Evolutionary conservation across 2,888 invertebrate genomes (phyloP).

Genomic region (Gortyna flavago): DNA sequence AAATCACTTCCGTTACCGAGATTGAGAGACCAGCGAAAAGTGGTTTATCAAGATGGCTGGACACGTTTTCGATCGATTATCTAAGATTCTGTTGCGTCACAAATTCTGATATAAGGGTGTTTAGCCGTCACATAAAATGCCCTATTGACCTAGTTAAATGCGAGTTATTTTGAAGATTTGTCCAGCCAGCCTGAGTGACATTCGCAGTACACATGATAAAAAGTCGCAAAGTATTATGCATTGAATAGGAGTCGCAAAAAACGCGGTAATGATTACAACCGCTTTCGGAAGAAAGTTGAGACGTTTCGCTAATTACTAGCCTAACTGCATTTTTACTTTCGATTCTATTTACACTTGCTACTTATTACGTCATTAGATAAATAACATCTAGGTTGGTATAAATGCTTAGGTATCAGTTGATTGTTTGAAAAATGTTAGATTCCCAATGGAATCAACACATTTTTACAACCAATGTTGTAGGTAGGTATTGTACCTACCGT

Average conservation of each 20-base stretch:
- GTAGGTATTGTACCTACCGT: slow-evolving; percentile 60
- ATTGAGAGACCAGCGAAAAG: no score
- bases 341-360: slow-evolving; percentile 52
- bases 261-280: slow-evolving; percentile 52
- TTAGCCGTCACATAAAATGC: no score
- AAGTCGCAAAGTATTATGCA: slow-evolving; percentile 55
- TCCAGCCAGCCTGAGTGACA: no score
- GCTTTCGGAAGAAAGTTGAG: slow-evolving; percentile 65
- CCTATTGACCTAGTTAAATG: no score
- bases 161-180: no score
- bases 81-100: no score
- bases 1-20: no score
- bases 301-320: slow-evolving; percentile 58
- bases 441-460: no score
- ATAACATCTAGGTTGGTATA: slow-evolving; percentile 10
- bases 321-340: slow-evolving; percentile 63
- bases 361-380: slow-evolving; percentile 35
- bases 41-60: no score
- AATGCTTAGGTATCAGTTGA: slow-evolving; percentile 6
- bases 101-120: no score
- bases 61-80: no score
- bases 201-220: slow-evolving; percentile 43
- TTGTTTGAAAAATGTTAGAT: slow-evolving; percentile 50
- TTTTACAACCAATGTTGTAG: no score
- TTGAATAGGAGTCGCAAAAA: slow-evolving; percentile 62